Base-by-base conservation (phyloP, 2,888 invertebrate species). In the Erynnis tages region DNA sequence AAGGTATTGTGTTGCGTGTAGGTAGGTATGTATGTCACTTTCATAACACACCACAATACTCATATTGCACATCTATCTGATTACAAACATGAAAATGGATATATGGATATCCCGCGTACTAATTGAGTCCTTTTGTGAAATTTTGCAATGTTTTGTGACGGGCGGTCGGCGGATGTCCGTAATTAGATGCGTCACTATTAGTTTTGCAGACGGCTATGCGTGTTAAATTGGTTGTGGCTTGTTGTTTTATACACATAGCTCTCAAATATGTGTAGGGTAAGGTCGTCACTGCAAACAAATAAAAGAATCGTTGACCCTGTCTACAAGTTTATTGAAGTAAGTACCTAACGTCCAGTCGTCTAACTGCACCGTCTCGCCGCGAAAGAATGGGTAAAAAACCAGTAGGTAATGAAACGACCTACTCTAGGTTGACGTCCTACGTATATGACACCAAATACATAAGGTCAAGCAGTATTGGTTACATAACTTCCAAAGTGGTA, bases 81-180 rank as follows among this genome's bases (percentile, higher is more conserved):
- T 37, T 21, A 29, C 52, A 13, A 37, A 52, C 37, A 30, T 44
- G 52, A 34, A 53, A 50, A 43, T 40, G 44, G 47, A 46, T 58
- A 61, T 61, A 67, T 59, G 58, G 62, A 63, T 62, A 60, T 58
- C 64, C 62, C 67, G 69, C 66, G 43, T 32, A 40, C 55, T 47
- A 54, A 67, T 74, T 79, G 73, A 76, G 69, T 69, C 60, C 65
- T 74, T 78, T 77, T 60, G 75, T 69, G 63, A 66, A 73, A 73
- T 77, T 79, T 75, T 71, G 69, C 73, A 63, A 52, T 37, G 50
- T 52, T 70, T 62, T 56, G 56, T 58, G 63, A 57, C 56, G 64
- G 60, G 62, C 69, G 70, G 67, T 68, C 77, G 77, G 78, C 77
- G 79, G 80, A 79, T 69, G 66, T 78, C 72, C 78, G 76, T 69